phyloP scores from a whole-genome alignment of 2,113 vertebrate species.

The Guaruba guarouba region DNA sequence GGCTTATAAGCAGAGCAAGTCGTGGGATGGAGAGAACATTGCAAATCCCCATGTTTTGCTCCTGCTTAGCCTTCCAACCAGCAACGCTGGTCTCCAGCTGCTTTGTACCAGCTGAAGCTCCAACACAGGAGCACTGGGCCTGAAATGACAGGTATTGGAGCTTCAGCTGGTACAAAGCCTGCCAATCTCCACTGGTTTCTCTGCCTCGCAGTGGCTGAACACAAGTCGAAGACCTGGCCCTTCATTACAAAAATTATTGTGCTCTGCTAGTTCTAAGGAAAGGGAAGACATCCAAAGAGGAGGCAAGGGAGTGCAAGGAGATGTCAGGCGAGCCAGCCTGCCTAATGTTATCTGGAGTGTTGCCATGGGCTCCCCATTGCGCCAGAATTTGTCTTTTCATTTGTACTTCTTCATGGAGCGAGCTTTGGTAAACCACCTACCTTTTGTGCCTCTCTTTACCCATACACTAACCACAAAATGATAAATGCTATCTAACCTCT shows the following conservation, averaged over 20 bases:
- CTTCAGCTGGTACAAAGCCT: neutral
- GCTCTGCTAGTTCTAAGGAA: neutral
- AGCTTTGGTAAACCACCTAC: neutral
- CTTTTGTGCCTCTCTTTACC: neutral
- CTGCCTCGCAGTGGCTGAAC: neutral
- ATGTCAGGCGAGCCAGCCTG: neutral
- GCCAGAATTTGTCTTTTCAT: neutral
- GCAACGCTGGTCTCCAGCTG: neutral
- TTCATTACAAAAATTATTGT: neutral
- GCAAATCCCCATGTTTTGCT: neutral
- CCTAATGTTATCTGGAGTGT: neutral
- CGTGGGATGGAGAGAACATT: neutral
- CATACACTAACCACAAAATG: neutral
- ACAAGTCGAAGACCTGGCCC: neutral
- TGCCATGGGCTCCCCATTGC: neutral
- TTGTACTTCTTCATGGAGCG: neutral
- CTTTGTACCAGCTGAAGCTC: neutral
- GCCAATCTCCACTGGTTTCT: neutral
- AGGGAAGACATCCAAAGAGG: neutral
- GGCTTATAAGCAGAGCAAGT: neutral
- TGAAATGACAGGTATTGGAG: neutral
- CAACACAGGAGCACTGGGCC: neutral
- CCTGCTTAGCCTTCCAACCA: neutral
- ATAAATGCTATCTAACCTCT: neutral
- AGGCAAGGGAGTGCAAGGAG: neutral